Evolutionary conservation across 2,888 invertebrate species (phyloP), one percentile per base, ranked within the genome.

Genomic region (Ernsta delagoae): DNA sequence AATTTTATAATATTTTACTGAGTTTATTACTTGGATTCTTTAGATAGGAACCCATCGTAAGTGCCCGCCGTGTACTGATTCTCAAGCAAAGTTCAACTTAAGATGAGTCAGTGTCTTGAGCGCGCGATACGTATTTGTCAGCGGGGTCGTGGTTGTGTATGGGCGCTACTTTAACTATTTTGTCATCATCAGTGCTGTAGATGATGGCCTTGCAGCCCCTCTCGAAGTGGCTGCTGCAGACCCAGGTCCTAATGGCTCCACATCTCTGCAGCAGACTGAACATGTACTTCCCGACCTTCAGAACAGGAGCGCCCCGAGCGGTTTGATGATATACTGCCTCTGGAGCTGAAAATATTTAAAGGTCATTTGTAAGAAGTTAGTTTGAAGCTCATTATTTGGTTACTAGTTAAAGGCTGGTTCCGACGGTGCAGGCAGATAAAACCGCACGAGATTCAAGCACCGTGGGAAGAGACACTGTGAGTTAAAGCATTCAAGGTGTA

Each of bases 191-290:
- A 12, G 64, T 64, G 34, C 56, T 56, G 45, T 64, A 64, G 41
- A 64, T 45, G n/a, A 64, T 41, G 9, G 64, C 64, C 0, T 56
- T 64, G 43, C 64, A 64, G 2, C 56, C 56, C n/a, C 7, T 64
- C 24, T 41, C n/a, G 12, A 31, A 41, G 9, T 64, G 64, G 64
- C 43, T 64, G 43, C 54, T 56, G 64, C 64, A 64, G 5, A 64
- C 53, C 64, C 64, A 64, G 5, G 70, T 59, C n/a, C 12, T 53
- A 39, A 53, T 39, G 0, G 50, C 53, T 9, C 62, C 62, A 5
- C 50, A 36, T 8, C 12, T 36, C 4, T 39, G 62, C 5, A 36
- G 62, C 34, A 50, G 36, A 5, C 62, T 62, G 53, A 62, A 62
- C 62, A 53, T 62, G 53, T 62, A 62, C 0, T 62, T 9, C 4